Evolutionary conservation across 1,140 invertebrate genomes (phyloP).

Genomic region (Drosophila lacertosa): DNA sequence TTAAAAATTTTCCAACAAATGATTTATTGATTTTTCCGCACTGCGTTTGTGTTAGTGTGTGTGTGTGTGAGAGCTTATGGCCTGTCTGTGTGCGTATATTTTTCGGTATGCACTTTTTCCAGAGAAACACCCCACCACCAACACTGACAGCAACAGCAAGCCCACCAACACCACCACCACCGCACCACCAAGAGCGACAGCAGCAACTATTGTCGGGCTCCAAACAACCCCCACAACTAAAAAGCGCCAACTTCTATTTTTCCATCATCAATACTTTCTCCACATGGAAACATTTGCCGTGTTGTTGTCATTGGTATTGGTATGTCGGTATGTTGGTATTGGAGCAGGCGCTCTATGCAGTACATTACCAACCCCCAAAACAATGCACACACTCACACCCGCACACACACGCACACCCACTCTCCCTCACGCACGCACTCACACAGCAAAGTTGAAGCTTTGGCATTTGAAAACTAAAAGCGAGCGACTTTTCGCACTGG

Average conservation of each 20-base stretch:
- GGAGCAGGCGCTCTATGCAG: conserved; percentile 78
- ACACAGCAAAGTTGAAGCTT: conserved; percentile 58
- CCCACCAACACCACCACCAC: conserved; percentile 7
- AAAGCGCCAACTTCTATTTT: conserved; percentile 82
- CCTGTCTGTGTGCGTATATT: conserved; percentile 66
- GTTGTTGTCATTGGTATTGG: conserved; percentile 55
- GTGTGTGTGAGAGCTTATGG: conserved; percentile 36
- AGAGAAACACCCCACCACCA: conserved; percentile 70
- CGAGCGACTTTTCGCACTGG: conserved; percentile 39
- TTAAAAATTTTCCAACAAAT: conserved; percentile 69
- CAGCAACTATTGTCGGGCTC: conserved; percentile 43
- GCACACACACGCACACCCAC: conserved; percentile 14
- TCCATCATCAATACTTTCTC: conserved; percentile 77
- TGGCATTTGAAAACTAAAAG: conserved; percentile 77
- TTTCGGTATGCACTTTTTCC: conserved; percentile 81
- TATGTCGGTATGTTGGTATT: conserved; percentile 48
- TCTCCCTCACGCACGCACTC: conserved; percentile 20
- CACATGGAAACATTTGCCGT: conserved; percentile 49
- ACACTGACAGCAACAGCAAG: conserved; percentile 10
- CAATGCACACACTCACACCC: conserved; percentile 54
- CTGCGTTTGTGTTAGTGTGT: conserved; percentile 44
- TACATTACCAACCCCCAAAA: conserved; percentile 58
- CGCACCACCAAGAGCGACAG: conserved; percentile 3
- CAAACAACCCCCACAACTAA: conserved; percentile 76
- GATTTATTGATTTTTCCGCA: conserved; percentile 82